These are phyloP conservation scores for Autographa gamma DNA, from an alignment of 2,888 invertebrate genomes.

Conservation along the genomic window DNA sequence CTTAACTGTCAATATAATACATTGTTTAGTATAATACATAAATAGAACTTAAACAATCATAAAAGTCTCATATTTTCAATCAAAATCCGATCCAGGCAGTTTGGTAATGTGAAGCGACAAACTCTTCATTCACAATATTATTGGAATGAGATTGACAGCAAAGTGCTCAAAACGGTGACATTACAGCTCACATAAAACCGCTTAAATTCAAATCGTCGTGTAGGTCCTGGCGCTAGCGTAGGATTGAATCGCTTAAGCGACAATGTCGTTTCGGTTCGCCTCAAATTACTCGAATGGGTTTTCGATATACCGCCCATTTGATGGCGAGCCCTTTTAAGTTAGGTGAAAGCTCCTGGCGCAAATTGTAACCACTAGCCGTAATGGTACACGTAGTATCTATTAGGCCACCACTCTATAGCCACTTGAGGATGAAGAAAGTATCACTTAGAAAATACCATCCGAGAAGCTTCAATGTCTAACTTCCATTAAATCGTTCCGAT, in stretches of 20 bases:
- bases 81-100: neutral
- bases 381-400: slow-evolving; percentile 66
- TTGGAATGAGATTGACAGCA: slow-evolving; percentile 26
- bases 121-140: neutral
- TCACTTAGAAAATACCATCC: slow-evolving; percentile 49
- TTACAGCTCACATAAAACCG: slow-evolving; percentile 69
- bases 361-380: slow-evolving; percentile 71
- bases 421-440: slow-evolving; percentile 57
- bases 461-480: slow-evolving; percentile 29
- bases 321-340: slow-evolving; percentile 75
- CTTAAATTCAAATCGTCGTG: slow-evolving; percentile 80
- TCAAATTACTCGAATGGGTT: slow-evolving; percentile 85
- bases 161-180: slow-evolving; percentile 61
- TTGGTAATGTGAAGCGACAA: neutral
- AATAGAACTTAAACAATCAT: no score
- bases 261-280: slow-evolving; percentile 82
- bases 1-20: neutral
- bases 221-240: slow-evolving; percentile 74
- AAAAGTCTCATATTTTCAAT: neutral
- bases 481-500: slow-evolving; percentile 33
- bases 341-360: slow-evolving; percentile 66
- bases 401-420: slow-evolving; percentile 53
- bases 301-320: slow-evolving; percentile 82
- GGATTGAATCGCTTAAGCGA: slow-evolving; percentile 85
- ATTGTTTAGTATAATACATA: no score